phyloP scores from a whole-genome alignment of 2,888 invertebrate genomes.

The Brachylomia viminalis region DNA sequence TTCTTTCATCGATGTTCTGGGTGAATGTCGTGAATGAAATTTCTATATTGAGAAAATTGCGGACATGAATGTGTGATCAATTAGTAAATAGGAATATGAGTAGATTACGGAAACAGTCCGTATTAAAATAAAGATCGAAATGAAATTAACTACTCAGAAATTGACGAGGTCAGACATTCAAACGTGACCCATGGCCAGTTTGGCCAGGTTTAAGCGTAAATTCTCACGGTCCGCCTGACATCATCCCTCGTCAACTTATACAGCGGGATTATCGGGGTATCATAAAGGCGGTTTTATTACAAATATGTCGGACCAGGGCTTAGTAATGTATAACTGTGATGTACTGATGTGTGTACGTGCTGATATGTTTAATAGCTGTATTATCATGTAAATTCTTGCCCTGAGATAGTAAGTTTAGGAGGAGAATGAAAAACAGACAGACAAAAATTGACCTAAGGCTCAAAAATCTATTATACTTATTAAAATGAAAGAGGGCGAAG shows the following conservation, averaged over 20 bases:
- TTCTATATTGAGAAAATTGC: background rate
- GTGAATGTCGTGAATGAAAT: background rate
- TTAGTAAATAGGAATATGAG: background rate
- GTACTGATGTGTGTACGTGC: background rate
- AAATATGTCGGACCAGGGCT: slow-evolving; percentile 56
- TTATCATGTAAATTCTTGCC: background rate
- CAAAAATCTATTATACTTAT: background rate
- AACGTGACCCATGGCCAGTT: slow-evolving; percentile 25
- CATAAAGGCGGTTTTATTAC: slow-evolving; percentile 57
- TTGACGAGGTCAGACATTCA: slow-evolving; percentile 10
- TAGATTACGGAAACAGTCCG: background rate
- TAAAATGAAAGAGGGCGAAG: background rate
- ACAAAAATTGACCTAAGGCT: too few relatives aligned
- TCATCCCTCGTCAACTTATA: slow-evolving; percentile 60
- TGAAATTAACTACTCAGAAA: slow-evolving; percentile 16
- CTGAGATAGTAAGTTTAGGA: background rate
- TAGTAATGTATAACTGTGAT: slow-evolving; percentile 38
- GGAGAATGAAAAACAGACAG: background rate
- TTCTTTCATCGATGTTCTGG: background rate
- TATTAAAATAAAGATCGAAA: background rate
- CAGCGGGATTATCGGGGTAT: slow-evolving; percentile 60
- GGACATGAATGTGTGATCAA: background rate
- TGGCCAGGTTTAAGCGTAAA: slow-evolving; percentile 31
- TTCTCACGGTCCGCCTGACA: slow-evolving; percentile 17
- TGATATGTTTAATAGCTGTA: background rate